Percentiles rank a stretch among this genome's conserved stretches.
Conservation (phyloP, 2,888 invertebrate genomes). For the Amblyjoppa fuscipennis region DNA sequence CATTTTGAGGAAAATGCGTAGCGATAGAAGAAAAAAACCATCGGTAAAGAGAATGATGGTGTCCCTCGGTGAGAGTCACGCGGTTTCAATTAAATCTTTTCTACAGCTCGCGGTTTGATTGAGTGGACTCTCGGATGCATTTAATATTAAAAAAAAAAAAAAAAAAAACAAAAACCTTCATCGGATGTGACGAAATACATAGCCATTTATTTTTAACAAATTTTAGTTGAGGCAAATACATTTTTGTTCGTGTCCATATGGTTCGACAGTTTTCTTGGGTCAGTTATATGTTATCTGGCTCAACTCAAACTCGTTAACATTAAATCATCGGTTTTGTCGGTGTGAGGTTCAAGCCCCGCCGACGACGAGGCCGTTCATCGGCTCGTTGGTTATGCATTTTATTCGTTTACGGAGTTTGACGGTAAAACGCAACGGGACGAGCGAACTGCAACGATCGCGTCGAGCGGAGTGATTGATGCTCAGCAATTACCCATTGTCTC, state of each 20-base stretch:
- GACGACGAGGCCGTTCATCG: not conserved
- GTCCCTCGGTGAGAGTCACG: conserved; percentile 26
- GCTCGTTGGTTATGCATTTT: conserved; percentile 36
- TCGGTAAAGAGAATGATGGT: not conserved
- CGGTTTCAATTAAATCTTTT: conserved; percentile 32
- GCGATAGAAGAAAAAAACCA: not conserved
- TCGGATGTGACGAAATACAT: too few relatives aligned
- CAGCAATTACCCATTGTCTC: conserved; percentile 55
- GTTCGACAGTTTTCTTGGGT: too few relatives aligned
- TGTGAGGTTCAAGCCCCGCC: conserved; percentile 14
- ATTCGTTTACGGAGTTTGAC: conserved; percentile 39
- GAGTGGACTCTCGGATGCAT: not conserved
- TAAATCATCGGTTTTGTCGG: not conserved
- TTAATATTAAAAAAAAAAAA: not conserved
- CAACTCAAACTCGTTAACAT: too few relatives aligned
- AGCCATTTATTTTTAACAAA: too few relatives aligned
- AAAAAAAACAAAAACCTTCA: too few relatives aligned
- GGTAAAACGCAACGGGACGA: conserved; percentile 27
- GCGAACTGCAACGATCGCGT: conserved; percentile 32
- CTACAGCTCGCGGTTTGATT: conserved; percentile 1
- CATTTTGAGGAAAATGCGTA: conserved; percentile 5
- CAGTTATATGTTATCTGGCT: not conserved
- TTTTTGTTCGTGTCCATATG: too few relatives aligned
- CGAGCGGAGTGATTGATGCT: conserved; percentile 52
- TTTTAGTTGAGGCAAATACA: too few relatives aligned